These are phyloP conservation scores for Halichondria panicea DNA, from an alignment of 37 sponge, comb jelly and placozoan genomes.

Conservation along the genomic window DNA sequence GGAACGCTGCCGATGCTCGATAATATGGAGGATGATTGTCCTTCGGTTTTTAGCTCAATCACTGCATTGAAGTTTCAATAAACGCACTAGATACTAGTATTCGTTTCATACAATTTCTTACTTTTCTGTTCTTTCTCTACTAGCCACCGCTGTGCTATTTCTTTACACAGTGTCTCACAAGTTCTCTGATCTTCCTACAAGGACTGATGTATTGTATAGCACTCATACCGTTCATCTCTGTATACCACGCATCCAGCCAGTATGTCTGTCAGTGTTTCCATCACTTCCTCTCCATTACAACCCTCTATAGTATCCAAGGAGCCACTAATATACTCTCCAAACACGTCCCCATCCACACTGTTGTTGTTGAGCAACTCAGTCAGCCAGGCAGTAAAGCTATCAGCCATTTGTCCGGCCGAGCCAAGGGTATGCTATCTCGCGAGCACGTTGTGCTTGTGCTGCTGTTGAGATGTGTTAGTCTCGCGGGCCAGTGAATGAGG, in stretches of 20 bases:
- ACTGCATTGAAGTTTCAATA: neutral
- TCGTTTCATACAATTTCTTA: neutral
- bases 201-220: neutral
- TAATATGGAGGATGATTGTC: neutral
- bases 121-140: constrained; percentile 15
- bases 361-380: constrained; percentile 5
- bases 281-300: constrained; percentile 3
- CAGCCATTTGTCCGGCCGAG: neutral
- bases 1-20: too few relatives aligned
- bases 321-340: constrained; percentile 47
- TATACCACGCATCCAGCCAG: constrained; percentile 48
- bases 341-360: constrained; percentile 46
- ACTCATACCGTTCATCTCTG: neutral
- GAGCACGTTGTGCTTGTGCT: neutral
- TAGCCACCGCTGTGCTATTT: constrained; percentile 16
- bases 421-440: neutral
- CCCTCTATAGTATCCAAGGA: constrained; percentile 25
- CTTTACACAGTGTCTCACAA: neutral
- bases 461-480: neutral
- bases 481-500: neutral
- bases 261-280: constrained; percentile 31
- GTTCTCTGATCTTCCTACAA: constrained; percentile 13
- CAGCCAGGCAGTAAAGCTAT: constrained; percentile 31
- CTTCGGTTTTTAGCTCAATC: neutral
- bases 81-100: neutral